Base-by-base conservation (phyloP, 1,140 invertebrate species). In the Drosophila lacteicornis region DNA sequence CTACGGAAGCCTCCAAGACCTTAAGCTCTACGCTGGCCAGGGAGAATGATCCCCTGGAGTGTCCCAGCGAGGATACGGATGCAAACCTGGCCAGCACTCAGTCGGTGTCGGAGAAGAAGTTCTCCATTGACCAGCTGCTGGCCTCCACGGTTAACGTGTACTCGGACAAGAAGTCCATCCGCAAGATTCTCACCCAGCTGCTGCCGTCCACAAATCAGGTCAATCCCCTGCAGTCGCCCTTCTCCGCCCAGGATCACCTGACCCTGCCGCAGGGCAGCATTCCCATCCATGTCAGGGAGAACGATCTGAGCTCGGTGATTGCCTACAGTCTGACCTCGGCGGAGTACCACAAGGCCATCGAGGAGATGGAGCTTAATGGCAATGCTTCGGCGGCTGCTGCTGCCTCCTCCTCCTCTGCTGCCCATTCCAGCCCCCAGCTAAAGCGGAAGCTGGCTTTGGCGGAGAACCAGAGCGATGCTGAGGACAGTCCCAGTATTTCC, bases 301-400 rank as follows among this genome's bases (percentile, higher is more conserved):
- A 95, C 15, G 97, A 99, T 92, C 96, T 96, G 2, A 98, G 97
- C 75, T 98, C 98, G 1, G 96, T 99, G 51, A 97, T 99, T 65
- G 97, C 98, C 0, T 98, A 97, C 91, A 95, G 97, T 6, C 88
- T 99, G 1, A 94, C 95, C 61, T 96, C 96, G 0, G 86, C 92
- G 22, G 96, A 97, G 43, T 97, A 97, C 80, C 95, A 95, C 63
- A 94, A 94, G 43, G 93, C 95, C 45, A 46, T 80, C 7, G 61
- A 79, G 2, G 61, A 75, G n/a, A 60, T 61, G 17, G 65, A 76
- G 8, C 56, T 63, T 17, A 61, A 59, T 9, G 59, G 55, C 36
- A 73, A 68, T 13, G 55, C 60, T 15, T 43, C 42, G 9, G 36
- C 56, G 11, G 38, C 13, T 17, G 42, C 56, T 13, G 38, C 13